Evolutionary conservation across 2,113 vertebrate species (phyloP), one percentile per base, ranked within the genome.

Genomic region (Scopus umbretta): DNA sequence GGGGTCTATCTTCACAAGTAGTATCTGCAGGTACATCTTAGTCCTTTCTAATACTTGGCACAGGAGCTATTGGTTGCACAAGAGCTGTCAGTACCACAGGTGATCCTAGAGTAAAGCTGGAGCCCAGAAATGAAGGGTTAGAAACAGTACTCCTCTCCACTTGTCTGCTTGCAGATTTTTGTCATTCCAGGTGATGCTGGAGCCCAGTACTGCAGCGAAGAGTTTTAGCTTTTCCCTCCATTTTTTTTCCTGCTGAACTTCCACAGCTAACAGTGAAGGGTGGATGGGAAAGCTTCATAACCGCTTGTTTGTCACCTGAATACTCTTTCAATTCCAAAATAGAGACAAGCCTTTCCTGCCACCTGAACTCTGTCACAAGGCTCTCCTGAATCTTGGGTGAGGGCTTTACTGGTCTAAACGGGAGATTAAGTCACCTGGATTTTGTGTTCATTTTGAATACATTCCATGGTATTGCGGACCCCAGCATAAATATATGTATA

Each of bases 401-500:
- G 52, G 38, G 2, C 32, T 86, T 75, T 75, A 32, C 13, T 20
- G 26, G 17, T 13, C 13, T 80, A 61, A 91, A 86, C 8, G 56
- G 20, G 49, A 83, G 63, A 55, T 45, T 56, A 72, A 72, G 73
- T 61, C 83, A 21, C 26, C 55, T 66, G 30, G 30, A 21, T 29
- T 42, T 42, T 18, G 11, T 40, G 11, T 32, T 62, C 12, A 18
- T 90, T 91, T 81, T 32, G 21, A 67, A 67, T 79, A 23, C 16
- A 23, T 55, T 19, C 13, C 25, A 67, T 91, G 47, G 3, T 55
- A 32, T 21, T 71, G 29, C 5, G 7, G 42, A 78, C 7, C 12
- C 8, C 18, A 40, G 36, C 0, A 0, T 36, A 66, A 76, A 53
- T 70, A 43, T 21, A 27, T 70, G 25, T 6, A 0, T 2, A 84